phyloP scores from a whole-genome alignment of 1,140 invertebrate species.

The Meloidogyne chitwoodi region DNA sequence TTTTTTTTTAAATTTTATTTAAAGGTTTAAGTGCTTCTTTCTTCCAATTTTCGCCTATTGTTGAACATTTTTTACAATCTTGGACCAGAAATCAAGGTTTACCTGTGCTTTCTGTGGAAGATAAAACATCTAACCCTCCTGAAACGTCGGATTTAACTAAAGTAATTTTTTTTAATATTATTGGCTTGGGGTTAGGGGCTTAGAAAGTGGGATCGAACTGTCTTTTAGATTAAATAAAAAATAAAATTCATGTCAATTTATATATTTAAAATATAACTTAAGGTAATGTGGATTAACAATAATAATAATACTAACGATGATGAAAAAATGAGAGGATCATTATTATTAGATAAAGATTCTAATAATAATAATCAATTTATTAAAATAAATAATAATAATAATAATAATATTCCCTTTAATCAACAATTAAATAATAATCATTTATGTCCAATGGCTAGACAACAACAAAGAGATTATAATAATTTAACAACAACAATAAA shows the following conservation, averaged over 20 bases:
- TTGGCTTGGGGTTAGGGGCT: too few relatives aligned
- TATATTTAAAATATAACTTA: too few relatives aligned
- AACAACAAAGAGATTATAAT: neutral
- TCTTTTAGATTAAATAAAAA: too few relatives aligned
- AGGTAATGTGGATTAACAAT: neutral
- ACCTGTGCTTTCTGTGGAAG: conserved; percentile 39
- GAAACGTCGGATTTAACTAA: conserved; percentile 41
- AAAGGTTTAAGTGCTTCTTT: conserved; percentile 49
- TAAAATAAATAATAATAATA: neutral
- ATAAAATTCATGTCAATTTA: too few relatives aligned
- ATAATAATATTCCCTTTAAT: neutral
- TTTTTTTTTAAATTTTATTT: neutral
- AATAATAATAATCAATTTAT: neutral
- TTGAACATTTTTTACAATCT: conserved; percentile 52
- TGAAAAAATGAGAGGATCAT: neutral
- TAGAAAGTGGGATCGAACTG: too few relatives aligned
- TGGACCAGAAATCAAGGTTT: conserved; percentile 41
- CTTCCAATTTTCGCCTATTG: conserved; percentile 58
- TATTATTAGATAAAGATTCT: neutral
- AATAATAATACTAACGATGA: neutral
- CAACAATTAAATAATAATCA: conserved; percentile 1
- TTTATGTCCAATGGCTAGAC: neutral
- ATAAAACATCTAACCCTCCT: conserved; percentile 39
- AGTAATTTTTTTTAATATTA: conserved; percentile 7
- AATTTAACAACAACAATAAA: neutral